Percentiles rank a stretch among this genome's conserved stretches.
phyloP scores from a whole-genome alignment of 2,113 vertebrate species.

The Macheiramphus alcinus region DNA sequence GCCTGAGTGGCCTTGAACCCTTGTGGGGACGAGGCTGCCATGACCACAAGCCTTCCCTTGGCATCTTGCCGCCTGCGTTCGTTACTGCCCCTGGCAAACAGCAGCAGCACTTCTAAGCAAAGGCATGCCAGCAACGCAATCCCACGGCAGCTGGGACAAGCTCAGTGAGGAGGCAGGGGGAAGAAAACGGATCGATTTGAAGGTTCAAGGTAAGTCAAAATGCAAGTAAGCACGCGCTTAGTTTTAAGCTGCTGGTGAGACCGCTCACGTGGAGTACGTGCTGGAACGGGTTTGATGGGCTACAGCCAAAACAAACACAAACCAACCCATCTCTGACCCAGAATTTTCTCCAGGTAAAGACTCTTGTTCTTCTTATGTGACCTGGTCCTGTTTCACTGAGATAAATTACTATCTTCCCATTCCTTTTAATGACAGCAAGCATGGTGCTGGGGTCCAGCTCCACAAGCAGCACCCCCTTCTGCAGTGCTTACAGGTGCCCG shows the following conservation, averaged over 20 bases:
- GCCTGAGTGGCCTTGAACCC: neutral
- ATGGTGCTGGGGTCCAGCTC: neutral
- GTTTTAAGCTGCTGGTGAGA: neutral
- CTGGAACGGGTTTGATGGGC: neutral
- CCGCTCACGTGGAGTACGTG: rapidly evolving
- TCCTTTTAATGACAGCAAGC: neutral
- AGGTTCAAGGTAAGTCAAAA: neutral
- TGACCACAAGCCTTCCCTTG: neutral
- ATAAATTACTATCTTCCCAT: neutral
- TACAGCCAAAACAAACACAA: neutral
- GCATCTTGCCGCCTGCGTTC: rapidly evolving
- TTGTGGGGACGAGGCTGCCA: neutral
- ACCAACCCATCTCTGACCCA: neutral
- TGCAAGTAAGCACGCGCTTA: rapidly evolving
- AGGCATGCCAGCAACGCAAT: rapidly evolving
- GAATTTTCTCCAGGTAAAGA: neutral
- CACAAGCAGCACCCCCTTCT: neutral
- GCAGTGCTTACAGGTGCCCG: neutral
- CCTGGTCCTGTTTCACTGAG: neutral
- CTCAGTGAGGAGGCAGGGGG: neutral
- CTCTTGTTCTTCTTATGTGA: neutral
- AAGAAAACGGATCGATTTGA: neutral
- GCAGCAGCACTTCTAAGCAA: neutral
- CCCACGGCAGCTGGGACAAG: neutral
- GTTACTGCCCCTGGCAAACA: rapidly evolving